Base-by-base conservation (phyloP, 1,140 invertebrate species). In the Plutomurus gul region DNA sequence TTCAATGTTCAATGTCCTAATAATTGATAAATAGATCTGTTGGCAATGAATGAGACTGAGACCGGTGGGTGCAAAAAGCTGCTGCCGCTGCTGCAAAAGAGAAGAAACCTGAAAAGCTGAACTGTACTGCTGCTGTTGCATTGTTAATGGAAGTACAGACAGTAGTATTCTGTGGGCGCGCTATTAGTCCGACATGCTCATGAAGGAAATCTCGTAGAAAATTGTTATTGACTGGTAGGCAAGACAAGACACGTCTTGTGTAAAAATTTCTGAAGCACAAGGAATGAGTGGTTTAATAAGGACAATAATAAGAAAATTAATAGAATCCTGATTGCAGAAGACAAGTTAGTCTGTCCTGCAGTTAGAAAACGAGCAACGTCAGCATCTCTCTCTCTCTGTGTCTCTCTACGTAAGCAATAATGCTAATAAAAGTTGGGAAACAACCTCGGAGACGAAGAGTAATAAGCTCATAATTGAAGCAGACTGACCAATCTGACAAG, bases 241-340 rank as follows among this genome's bases (percentile, higher is more conserved):
- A 6, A 65, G 56, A 6, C n/a, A 65, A 65, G 56, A 65, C 16
- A 65, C 25, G 13, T 11, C 30, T 65, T 7, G 20, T n/a, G n/a
- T 65, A 65, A 65, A 65, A 65, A 65, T 65, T 65, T 33, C 10
- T 27, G 51, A 60, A n/a, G 10, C 27, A 22, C 27, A 30, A 65
- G 56, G 56, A 65, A 65, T 65, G 56, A 65, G 56, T 65, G 56
- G 56, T 65, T 65, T 65, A 65, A 65, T 65, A 65, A 65, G 25
- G 56, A 65, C 56, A 65, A n/a, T 65, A 65, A 65, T 65, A 65
- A 65, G 56, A 65, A 65, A 65, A 65, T 65, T 65, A 65, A 65
- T 65, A 65, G 56, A 65, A 36, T 36, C n/a, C 20, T 49, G 46
- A 49, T 18, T n/a, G 30, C 16, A n/a, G 16, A 8, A 33, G 56